Conservation (phyloP, 2,113 vertebrate genomes). For the Chloropsis cyanopogon region DNA sequence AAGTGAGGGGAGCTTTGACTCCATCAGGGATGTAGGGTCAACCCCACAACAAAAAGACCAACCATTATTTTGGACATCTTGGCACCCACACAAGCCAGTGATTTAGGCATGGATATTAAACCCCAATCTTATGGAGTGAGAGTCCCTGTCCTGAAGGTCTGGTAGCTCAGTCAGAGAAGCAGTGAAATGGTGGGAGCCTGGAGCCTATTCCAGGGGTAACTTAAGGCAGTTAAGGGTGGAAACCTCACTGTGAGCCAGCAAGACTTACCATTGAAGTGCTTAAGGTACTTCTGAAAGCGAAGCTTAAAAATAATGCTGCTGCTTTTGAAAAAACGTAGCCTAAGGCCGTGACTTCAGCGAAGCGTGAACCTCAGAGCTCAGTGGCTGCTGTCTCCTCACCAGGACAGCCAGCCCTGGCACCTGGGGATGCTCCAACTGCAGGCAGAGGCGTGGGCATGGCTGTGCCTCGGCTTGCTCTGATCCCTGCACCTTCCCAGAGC, state of each 20-base stretch:
- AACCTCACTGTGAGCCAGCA: background rate
- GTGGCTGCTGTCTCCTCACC: background rate
- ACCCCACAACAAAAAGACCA: background rate
- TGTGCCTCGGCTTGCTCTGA: background rate
- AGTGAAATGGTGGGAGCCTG: background rate
- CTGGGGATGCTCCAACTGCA: background rate
- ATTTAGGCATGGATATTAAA: background rate
- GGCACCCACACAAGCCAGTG: background rate
- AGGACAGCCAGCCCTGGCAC: background rate
- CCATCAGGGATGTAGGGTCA: background rate
- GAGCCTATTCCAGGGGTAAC: background rate
- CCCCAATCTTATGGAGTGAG: background rate
- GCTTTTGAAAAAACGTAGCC: background rate
- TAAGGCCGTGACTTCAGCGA: background rate
- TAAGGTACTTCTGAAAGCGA: slow-evolving; percentile 30
- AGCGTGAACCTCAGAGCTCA: background rate
- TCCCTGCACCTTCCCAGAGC: background rate
- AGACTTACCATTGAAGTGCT: background rate
- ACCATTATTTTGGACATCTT: background rate
- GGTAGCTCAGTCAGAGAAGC: background rate
- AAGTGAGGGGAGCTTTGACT: background rate
- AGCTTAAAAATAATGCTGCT: background rate
- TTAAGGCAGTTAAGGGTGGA: background rate
- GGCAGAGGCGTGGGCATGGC: background rate
- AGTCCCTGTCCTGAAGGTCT: background rate